Evolutionary conservation across 2,888 invertebrate species (phyloP).

Genomic region (Diachrysia chrysitis): DNA sequence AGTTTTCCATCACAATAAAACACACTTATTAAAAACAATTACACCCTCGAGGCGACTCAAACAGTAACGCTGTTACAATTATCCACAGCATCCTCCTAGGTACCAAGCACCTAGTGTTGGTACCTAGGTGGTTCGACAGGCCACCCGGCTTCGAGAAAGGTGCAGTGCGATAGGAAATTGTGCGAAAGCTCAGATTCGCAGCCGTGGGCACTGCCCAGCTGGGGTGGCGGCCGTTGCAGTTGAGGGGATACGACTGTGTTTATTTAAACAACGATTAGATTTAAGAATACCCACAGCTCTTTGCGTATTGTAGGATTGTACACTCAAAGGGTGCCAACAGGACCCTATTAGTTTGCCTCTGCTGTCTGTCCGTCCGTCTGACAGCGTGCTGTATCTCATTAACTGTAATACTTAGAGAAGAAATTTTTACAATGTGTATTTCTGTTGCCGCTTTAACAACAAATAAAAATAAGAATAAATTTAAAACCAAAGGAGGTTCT

Average conservation of each 20-base stretch:
- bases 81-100: slow-evolving; percentile 28
- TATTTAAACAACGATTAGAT: no score
- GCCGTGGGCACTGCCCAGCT: slow-evolving; percentile 66
- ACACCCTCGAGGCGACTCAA: slow-evolving; percentile 30
- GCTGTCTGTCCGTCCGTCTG: no score
- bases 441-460: no score
- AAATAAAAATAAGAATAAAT: no score
- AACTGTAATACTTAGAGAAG: no score
- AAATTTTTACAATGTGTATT: no score
- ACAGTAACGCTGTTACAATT: slow-evolving; percentile 42
- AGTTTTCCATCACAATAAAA: neutral
- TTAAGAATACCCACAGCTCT: no score
- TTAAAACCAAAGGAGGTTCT: no score
- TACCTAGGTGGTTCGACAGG: slow-evolving; percentile 48
- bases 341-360: no score
- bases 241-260: slow-evolving; percentile 49
- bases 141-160: slow-evolving; percentile 54
- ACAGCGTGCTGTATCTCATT: no score
- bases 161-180: slow-evolving; percentile 71
- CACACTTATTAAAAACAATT: slow-evolving; percentile 27
- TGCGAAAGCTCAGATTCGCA: slow-evolving; percentile 68
- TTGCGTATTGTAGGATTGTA: no score
- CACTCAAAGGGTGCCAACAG: no score
- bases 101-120: slow-evolving; percentile 10
- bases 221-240: slow-evolving; percentile 37